Conservation (phyloP, 1,140 invertebrate genomes). For the Bombus superbus region DNA sequence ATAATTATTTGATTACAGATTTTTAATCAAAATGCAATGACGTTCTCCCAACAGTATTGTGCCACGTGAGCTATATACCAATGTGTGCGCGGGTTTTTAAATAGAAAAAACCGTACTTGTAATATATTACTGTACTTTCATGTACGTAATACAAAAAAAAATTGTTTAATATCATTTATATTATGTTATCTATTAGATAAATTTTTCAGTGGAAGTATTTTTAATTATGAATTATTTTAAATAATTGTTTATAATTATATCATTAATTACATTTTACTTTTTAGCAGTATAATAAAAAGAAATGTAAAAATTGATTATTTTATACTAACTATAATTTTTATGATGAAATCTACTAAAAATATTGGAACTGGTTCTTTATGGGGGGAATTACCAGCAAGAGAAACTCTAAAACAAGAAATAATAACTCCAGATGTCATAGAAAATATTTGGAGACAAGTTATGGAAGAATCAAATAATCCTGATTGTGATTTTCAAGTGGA, state of each 20-base stretch:
- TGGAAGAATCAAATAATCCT: constrained; percentile 75
- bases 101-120: neutral
- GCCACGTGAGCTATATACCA: neutral
- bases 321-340: neutral
- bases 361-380: constrained; percentile 65
- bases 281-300: neutral
- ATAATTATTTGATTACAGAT: neutral
- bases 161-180: neutral
- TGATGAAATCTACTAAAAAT: constrained; percentile 78
- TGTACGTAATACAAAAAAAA: neutral
- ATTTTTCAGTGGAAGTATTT: neutral
- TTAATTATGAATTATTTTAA: neutral
- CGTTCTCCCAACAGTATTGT: neutral
- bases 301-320: constrained; percentile 4
- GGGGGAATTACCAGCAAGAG: constrained; percentile 78
- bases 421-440: constrained; percentile 81
- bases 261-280: neutral
- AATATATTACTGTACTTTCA: neutral
- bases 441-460: constrained; percentile 81
- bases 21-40: constrained; percentile 20
- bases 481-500: constrained; percentile 79
- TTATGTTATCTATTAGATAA: neutral
- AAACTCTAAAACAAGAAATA: constrained; percentile 80
- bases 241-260: neutral
- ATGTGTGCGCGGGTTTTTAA: constrained; percentile 20